A percentile compares a stretch with the other conserved stretches of the same genome.
These are phyloP conservation scores for Molossus alvarezi DNA, from an alignment of 2,797 vertebrate genomes.

Conservation along the genomic window DNA sequence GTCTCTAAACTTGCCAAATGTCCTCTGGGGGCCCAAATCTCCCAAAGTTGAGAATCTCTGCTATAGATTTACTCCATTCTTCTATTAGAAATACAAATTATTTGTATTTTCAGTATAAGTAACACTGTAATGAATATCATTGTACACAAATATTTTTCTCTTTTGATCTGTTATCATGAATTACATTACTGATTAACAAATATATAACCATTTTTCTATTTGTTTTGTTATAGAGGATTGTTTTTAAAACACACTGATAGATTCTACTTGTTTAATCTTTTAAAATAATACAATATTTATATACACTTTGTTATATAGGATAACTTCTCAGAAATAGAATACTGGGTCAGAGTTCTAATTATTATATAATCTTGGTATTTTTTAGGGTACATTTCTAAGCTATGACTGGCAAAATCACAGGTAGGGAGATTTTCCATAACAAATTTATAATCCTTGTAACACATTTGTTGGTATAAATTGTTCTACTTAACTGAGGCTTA, in stretches of 20 bases:
- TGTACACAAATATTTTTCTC: constrained; percentile 36
- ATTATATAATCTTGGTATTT: constrained; percentile 65
- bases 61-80: background rate
- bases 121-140: background rate
- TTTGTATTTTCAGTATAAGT: constrained; percentile 2
- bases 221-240: background rate
- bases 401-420: background rate
- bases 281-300: background rate
- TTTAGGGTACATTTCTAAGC: constrained; percentile 57
- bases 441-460: background rate
- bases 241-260: background rate
- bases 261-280: constrained; percentile 15
- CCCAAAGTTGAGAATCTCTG: background rate
- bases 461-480: background rate
- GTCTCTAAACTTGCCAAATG: background rate
- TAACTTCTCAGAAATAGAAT: constrained; percentile 65
- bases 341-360: constrained; percentile 53
- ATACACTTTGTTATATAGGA: background rate
- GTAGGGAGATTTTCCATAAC: constrained; percentile 29
- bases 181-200: background rate
- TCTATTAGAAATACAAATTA: constrained; percentile 20
- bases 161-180: constrained; percentile 32
- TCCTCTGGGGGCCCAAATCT: background rate
- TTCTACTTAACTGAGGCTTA: background rate
- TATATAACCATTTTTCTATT: constrained; percentile 25